Evolutionary conservation across 1,140 invertebrate species (phyloP).

Genomic region (Procambarus virginalis): DNA sequence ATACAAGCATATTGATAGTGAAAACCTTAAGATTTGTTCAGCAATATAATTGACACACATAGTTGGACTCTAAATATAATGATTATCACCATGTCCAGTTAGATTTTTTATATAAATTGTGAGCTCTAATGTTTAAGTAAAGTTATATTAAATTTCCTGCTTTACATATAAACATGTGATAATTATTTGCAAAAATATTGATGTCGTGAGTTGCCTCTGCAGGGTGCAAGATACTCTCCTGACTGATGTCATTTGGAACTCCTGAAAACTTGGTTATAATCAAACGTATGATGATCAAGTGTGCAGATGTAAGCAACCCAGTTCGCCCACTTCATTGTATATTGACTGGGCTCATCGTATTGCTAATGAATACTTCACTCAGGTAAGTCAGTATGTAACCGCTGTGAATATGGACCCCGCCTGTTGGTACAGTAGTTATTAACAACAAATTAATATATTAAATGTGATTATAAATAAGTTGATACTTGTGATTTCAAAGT

Average conservation of each 20-base stretch:
- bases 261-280: slow-evolving; percentile 89
- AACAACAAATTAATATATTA: no score
- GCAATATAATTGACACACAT: no score
- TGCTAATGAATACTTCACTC: slow-evolving; percentile 92
- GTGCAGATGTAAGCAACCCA: slow-evolving; percentile 96
- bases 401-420: no score
- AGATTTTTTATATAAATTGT: neutral
- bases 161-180: neutral
- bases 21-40: no score
- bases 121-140: neutral
- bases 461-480: no score
- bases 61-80: no score
- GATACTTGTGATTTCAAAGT: no score
- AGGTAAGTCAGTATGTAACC: slow-evolving; percentile 75
- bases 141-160: neutral
- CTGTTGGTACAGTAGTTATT: no score
- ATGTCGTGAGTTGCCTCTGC: neutral
- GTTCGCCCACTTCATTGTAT: slow-evolving; percentile 87
- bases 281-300: slow-evolving; percentile 97
- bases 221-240: slow-evolving; percentile 44
- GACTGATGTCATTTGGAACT: slow-evolving; percentile 71
- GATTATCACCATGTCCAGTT: neutral
- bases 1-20: no score
- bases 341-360: slow-evolving; percentile 92
- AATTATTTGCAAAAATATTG: neutral